These are phyloP conservation scores for Petrocephalus microphthalmus DNA, from an alignment of 2,113 vertebrate genomes.

Conservation along the genomic window DNA sequence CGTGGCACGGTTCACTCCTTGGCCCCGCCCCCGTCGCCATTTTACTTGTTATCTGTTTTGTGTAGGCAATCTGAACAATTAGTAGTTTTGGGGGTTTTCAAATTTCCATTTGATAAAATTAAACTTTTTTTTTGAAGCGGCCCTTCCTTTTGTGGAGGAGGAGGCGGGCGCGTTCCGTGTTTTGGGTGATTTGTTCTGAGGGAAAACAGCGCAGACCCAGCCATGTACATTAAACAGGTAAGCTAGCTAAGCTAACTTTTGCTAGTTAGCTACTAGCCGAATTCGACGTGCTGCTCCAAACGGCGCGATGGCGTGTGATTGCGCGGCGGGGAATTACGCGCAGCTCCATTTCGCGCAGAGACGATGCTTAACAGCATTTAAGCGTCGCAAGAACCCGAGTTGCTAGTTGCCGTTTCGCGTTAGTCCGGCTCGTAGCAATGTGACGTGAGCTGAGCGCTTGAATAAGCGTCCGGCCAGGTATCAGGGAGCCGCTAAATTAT, in stretches of 20 bases:
- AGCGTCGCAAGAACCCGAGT: background rate
- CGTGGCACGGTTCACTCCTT: slow-evolving; percentile 38
- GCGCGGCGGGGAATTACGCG: background rate
- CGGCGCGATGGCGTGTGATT: background rate
- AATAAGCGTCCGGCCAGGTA: background rate
- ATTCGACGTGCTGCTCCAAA: background rate
- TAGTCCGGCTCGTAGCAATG: background rate
- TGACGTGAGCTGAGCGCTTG: background rate
- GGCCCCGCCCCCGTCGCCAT: slow-evolving; percentile 68
- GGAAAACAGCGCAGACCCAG: slow-evolving; percentile 32
- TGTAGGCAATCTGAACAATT: slow-evolving; percentile 24
- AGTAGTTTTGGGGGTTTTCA: background rate
- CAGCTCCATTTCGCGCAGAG: background rate
- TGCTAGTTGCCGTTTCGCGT: background rate
- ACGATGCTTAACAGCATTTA: background rate
- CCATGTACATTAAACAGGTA: slow-evolving; percentile 74
- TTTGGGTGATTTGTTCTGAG: slow-evolving; percentile 31
- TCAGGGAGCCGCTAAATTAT: background rate
- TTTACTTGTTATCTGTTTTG: slow-evolving; percentile 61
- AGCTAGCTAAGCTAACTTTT: slow-evolving; percentile 10
- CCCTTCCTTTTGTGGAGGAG: slow-evolving; percentile 44
- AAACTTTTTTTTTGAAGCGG: slow-evolving; percentile 24
- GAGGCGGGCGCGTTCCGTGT: slow-evolving; percentile 35
- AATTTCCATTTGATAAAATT: slow-evolving; percentile 15
- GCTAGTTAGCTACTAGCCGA: background rate